Evolutionary conservation across 2,113 vertebrate genomes (phyloP), one percentile per base, ranked within the genome.

Genomic region (Vanacampus margaritifer): DNA sequence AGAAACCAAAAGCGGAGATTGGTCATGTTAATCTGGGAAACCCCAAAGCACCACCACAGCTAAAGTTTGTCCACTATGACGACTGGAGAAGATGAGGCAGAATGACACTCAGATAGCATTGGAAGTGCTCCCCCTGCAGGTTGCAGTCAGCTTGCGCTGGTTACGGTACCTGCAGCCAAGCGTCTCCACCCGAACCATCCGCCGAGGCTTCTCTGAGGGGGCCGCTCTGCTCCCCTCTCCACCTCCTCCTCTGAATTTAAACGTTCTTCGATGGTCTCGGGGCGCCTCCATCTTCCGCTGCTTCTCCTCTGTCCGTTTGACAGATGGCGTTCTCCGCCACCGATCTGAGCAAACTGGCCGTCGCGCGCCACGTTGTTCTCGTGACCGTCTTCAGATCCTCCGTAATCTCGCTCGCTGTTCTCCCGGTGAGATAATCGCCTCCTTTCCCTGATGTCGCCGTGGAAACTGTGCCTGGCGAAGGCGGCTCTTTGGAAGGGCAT

Each of bases 381-480:
- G 63, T 10, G 78, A 61, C 79, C 36, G 58, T 79, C 63, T 65
- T 43, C 7, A 56, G 64, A 84, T 71, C 64, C 72, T 37, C 76
- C 78, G 43, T 81, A 73, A 69, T 79, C 84, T 75, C 68, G 73
- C 68, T 73, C 64, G n/a, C 83, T 61, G 72, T 51, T 76, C 26
- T 87, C 76, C 64, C 45, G 35, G 61, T 59, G 6, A 21, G 87
- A 79, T 51, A n/a, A 45, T 60, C 72, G 72, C 74, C 72, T 73
- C 73, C 79, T 82, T 64, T 85, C 77, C 73, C 85, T 72, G 67
- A 80, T 71, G 41, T 90, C 82, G 54, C 88, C 87, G 82, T 87
- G 89, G 87, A 89, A 90, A 87, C 89, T 89, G 80, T 86, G 87
- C 76, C 91, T 84, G 65, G 67, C 53, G 71, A 69, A 35, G 67